Evolutionary conservation across 2,113 vertebrate genomes (phyloP).

Genomic region (Sinocyclocheilus rhinocerous): DNA sequence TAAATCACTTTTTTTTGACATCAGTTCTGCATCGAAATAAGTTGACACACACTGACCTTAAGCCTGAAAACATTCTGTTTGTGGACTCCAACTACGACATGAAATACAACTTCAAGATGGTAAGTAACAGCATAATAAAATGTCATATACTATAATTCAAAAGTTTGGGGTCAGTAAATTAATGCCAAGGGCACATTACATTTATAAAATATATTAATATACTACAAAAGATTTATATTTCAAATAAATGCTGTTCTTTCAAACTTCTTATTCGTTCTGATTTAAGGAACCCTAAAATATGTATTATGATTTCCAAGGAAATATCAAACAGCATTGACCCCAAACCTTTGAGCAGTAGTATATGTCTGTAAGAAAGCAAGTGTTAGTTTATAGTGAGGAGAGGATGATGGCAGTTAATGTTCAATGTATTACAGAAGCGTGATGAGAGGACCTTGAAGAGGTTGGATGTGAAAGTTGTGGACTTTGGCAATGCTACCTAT

Average conservation of each 20-base stretch:
- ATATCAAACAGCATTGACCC: background rate
- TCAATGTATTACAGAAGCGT: constrained; percentile 79
- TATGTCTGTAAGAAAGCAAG: background rate
- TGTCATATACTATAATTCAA: background rate
- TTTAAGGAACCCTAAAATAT: background rate
- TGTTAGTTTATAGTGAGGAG: background rate
- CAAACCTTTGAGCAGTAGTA: background rate
- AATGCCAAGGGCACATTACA: background rate
- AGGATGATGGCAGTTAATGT: background rate
- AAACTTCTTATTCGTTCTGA: background rate
- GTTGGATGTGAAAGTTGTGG: constrained; percentile 91
- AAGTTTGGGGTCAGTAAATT: background rate
- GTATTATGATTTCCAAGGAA: background rate
- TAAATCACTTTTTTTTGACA: constrained; percentile 59
- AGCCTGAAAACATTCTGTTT: constrained; percentile 97
- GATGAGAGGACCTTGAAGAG: constrained; percentile 90
- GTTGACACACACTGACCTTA: constrained; percentile 95
- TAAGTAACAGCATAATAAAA: constrained; percentile 64
- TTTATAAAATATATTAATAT: background rate
- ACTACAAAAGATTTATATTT: background rate
- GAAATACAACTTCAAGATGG: constrained; percentile 89
- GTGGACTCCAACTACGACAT: constrained; percentile 89
- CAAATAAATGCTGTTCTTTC: background rate
- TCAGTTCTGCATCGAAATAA: constrained; percentile 93
- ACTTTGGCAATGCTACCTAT: constrained; percentile 96